These are phyloP conservation scores for Melanerpes aurifrons DNA, from an alignment of 2,113 vertebrate species.

Conservation along the genomic window DNA sequence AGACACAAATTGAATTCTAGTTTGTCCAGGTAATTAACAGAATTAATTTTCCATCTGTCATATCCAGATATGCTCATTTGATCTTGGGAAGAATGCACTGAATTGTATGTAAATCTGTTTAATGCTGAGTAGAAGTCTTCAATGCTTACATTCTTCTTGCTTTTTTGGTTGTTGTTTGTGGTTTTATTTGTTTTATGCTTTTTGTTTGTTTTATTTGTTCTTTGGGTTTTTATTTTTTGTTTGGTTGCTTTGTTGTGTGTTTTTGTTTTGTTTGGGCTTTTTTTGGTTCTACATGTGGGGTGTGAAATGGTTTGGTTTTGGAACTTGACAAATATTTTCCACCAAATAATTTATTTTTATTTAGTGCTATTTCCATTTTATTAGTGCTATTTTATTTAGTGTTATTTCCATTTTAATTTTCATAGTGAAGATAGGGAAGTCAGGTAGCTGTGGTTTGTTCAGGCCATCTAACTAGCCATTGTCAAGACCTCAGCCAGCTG, in stretches of 20 bases:
- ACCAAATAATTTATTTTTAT: too few species aligned
- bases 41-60: background rate
- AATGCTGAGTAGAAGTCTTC: background rate
- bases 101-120: background rate
- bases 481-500: background rate
- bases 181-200: too few species aligned
- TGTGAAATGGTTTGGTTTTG: background rate
- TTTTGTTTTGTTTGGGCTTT: too few species aligned
- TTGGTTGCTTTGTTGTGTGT: too few species aligned
- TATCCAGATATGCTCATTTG: background rate
- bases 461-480: background rate
- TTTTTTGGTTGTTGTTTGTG: background rate
- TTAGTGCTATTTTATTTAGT: too few species aligned
- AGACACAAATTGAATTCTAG: background rate
- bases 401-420: background rate
- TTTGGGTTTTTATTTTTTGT: too few species aligned
- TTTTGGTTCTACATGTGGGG: background rate
- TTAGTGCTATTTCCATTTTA: background rate
- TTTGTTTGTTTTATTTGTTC: too few species aligned
- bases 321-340: background rate
- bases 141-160: fast-evolving
- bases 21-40: background rate
- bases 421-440: background rate
- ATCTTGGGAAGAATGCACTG: background rate
- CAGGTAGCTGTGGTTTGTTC: background rate